phyloP scores from a whole-genome alignment of 2,797 vertebrate species.

The Ambastaia sidthimunki region DNA sequence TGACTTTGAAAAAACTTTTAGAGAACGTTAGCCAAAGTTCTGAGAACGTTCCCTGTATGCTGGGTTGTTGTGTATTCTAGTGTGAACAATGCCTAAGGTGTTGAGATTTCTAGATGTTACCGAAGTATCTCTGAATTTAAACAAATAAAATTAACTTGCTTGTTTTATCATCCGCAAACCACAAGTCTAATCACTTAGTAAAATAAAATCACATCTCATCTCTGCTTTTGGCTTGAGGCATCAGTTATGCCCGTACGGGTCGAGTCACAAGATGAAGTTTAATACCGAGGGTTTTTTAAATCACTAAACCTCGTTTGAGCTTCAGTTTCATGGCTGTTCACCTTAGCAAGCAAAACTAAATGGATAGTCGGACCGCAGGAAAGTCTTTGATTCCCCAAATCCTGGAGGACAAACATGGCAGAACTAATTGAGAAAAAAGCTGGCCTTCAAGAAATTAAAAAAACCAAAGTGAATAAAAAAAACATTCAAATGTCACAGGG shows the following conservation, averaged over 20 bases:
- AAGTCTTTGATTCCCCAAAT: constrained; percentile 14
- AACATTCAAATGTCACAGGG: constrained; percentile 38
- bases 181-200: background rate
- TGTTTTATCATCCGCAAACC: background rate
- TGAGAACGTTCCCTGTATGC: too few species aligned
- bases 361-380: too few species aligned
- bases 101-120: too few species aligned
- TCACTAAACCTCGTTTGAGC: too few species aligned
- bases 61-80: background rate
- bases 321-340: too few species aligned
- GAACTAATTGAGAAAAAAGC: background rate
- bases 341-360: too few species aligned
- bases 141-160: background rate
- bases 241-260: too few species aligned
- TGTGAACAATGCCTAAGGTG: background rate
- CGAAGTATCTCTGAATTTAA: background rate
- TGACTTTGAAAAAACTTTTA: too few species aligned
- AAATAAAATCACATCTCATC: background rate
- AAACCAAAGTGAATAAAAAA: constrained; percentile 26
- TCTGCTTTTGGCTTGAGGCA: too few species aligned
- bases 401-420: background rate
- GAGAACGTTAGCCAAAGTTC: too few species aligned
- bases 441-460: constrained; percentile 30
- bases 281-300: too few species aligned
- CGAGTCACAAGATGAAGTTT: too few species aligned